phyloP scores from a whole-genome alignment of 2,797 vertebrate genomes.

The Acipenser transmontanus region DNA sequence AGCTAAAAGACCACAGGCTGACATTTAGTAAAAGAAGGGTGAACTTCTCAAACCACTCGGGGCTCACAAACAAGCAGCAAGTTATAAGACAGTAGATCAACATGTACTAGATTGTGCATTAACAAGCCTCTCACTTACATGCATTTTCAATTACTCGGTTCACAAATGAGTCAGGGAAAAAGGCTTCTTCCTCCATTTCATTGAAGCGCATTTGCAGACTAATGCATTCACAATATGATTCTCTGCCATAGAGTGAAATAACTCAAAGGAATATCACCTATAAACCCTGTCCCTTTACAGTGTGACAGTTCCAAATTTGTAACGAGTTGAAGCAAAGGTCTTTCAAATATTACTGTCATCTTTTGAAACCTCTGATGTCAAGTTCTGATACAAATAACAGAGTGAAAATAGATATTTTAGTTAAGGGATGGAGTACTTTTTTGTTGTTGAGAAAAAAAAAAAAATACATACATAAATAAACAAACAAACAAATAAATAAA shows the following conservation, averaged over 20 bases:
- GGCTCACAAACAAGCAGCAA: conserved; percentile 3
- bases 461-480: too few species aligned
- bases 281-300: conserved; percentile 9
- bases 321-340: conserved; percentile 9
- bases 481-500: too few species aligned
- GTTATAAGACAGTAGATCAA: conserved; percentile 6
- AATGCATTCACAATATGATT: conserved; percentile 14
- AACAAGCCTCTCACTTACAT: conserved; percentile 7
- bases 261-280: conserved; percentile 11
- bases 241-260: neutral
- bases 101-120: conserved; percentile 19
- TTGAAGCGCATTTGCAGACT: conserved; percentile 13
- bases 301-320: conserved; percentile 11
- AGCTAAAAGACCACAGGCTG: conserved; percentile 8
- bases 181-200: conserved; percentile 14
- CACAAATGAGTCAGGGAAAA: conserved; percentile 15
- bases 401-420: conserved; percentile 3
- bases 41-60: neutral
- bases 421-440: neutral
- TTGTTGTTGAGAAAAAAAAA: too few species aligned
- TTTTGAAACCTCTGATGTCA: neutral
- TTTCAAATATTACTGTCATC: neutral
- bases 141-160: conserved; percentile 16
- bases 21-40: conserved; percentile 7
- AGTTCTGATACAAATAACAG: conserved; percentile 7